Conservation (phyloP, 2,113 vertebrate species). For the Hipposideros armiger region DNA sequence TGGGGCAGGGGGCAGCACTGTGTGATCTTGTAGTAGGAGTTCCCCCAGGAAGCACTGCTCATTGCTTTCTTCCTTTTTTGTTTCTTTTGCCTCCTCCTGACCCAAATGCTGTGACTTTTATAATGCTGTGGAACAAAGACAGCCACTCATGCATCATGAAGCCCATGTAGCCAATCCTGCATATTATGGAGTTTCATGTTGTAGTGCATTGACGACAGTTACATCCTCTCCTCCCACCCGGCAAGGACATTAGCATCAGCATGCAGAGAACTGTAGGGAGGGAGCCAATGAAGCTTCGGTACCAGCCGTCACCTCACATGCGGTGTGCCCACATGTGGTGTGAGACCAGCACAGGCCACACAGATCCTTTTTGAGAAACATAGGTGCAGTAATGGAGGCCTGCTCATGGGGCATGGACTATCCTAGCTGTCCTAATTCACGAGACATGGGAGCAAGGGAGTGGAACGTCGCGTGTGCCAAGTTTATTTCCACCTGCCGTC, state of each 20-base stretch:
- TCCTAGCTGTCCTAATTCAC: neutral
- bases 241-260: neutral
- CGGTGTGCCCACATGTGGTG: fast-evolving
- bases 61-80: neutral
- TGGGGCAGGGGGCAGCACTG: neutral
- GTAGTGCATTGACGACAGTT: fast-evolving
- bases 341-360: neutral
- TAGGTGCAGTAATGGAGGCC: neutral
- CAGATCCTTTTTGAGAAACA: neutral
- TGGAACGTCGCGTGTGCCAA: fast-evolving
- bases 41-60: neutral
- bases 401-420: fast-evolving
- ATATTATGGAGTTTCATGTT: neutral
- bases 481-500: neutral
- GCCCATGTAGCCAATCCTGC: fast-evolving
- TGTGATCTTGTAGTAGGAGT: neutral
- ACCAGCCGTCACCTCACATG: fast-evolving
- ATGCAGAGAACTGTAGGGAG: neutral
- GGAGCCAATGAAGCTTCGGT: neutral
- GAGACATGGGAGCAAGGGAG: fast-evolving
- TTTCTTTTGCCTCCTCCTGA: neutral
- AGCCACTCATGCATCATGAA: too few relatives aligned
- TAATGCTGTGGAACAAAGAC: neutral
- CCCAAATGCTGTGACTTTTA: neutral
- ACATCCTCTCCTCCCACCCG: neutral